These are phyloP conservation scores for Drosophila carrolli DNA, from an alignment of 1,140 invertebrate species.

Conservation along the genomic window DNA sequence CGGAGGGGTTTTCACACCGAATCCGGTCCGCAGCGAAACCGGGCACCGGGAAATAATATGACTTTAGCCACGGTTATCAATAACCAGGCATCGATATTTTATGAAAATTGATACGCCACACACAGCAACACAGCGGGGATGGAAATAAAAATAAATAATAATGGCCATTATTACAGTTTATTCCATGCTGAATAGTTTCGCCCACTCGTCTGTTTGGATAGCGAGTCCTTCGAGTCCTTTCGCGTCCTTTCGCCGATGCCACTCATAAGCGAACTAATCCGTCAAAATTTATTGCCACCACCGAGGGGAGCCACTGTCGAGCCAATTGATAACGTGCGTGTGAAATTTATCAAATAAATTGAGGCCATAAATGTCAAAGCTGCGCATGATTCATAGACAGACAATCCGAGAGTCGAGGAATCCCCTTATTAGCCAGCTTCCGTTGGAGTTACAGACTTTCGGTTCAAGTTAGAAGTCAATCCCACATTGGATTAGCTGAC, in stretches of 20 bases:
- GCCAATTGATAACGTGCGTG: conserved; percentile 82
- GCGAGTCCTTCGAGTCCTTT: conserved; percentile 1
- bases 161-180: conserved; percentile 79
- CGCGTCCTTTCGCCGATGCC: conserved; percentile 54
- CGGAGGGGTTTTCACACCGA: conserved; percentile 10
- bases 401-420: conserved; percentile 5
- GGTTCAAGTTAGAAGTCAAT: conserved; percentile 39
- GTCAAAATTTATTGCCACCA: conserved; percentile 80
- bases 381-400: conserved; percentile 74
- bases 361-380: conserved; percentile 80
- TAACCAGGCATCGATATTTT: conserved; percentile 80
- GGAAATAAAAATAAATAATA: conserved; percentile 81
- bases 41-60: conserved; percentile 62
- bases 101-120: conserved; percentile 78
- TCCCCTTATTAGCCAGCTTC: conserved; percentile 66
- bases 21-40: conserved; percentile 20
- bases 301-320: conserved; percentile 42
- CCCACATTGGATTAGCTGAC: conserved; percentile 49
- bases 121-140: conserved; percentile 13
- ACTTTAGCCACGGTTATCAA: conserved; percentile 80
- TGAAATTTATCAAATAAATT: conserved; percentile 84
- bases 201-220: conserved; percentile 22
- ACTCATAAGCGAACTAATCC: conserved; percentile 81
- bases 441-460: conserved; percentile 19
- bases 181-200: conserved; percentile 71